Percentiles rank a stretch among this genome's conserved stretches.
These are phyloP conservation scores for Epizoanthus ramosus DNA, from an alignment of 92 coral and sea anemone genomes.

Conservation along the genomic window DNA sequence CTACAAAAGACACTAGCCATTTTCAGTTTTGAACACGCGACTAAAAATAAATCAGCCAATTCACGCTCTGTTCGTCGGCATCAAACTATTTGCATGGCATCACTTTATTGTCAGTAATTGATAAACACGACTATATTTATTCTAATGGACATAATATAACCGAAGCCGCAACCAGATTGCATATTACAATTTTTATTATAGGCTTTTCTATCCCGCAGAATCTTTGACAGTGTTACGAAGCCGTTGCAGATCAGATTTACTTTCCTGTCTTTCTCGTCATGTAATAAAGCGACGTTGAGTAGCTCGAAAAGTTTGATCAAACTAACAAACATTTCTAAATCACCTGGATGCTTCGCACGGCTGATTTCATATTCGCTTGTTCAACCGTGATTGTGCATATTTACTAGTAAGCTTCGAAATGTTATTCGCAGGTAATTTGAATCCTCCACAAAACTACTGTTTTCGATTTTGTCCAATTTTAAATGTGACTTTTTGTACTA, in stretches of 20 bases:
- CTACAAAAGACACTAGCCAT: background rate
- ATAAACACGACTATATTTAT: conserved; percentile 31
- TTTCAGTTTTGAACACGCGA: conserved; percentile 23
- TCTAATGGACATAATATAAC: conserved; percentile 27
- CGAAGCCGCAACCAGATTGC: background rate
- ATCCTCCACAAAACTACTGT: background rate
- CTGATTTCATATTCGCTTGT: background rate
- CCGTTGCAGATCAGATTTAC: background rate
- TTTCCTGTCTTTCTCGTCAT: background rate
- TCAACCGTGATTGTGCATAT: background rate
- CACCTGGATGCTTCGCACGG: conserved; percentile 42
- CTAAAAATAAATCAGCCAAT: conserved; percentile 15
- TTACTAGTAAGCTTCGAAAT: background rate
- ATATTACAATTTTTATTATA: background rate
- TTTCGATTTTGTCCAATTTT: background rate
- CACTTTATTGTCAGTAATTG: conserved; percentile 31
- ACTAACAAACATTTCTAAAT: conserved; percentile 31
- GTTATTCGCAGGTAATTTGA: background rate
- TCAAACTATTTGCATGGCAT: conserved; percentile 32
- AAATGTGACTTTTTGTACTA: conserved; percentile 4
- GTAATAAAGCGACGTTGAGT: too few relatives aligned
- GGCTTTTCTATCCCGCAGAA: background rate
- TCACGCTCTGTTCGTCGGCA: conserved; percentile 5
- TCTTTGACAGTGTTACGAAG: background rate
- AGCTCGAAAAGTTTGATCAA: background rate